Percentiles rank a stretch among this genome's conserved stretches.
These are phyloP conservation scores for Oreochromis tanganicae DNA, from an alignment of 2,113 vertebrate genomes.

Conservation along the genomic window DNA sequence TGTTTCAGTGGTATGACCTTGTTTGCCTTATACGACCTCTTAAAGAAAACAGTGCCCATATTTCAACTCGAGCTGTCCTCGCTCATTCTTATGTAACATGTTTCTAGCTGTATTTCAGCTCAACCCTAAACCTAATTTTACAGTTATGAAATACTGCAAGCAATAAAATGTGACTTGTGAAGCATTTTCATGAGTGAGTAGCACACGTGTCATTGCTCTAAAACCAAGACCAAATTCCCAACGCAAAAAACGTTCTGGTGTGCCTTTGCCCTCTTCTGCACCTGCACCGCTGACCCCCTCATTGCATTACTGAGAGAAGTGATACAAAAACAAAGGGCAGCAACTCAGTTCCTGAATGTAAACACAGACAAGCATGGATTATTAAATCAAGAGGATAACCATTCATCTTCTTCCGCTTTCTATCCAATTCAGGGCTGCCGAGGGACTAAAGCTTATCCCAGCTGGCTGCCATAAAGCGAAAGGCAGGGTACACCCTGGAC, in stretches of 20 bases:
- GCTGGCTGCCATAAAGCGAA: neutral
- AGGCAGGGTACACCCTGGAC: neutral
- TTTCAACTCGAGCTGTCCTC: neutral
- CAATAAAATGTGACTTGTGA: neutral
- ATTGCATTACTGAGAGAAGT: neutral
- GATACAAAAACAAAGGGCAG: neutral
- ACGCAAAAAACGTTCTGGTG: neutral
- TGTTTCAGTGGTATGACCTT: neutral
- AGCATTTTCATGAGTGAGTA: neutral
- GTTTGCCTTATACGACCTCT: neutral
- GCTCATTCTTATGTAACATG: neutral
- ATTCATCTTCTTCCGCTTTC: neutral
- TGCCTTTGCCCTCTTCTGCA: neutral
- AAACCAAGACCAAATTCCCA: neutral
- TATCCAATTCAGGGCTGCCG: neutral
- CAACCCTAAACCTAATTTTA: neutral
- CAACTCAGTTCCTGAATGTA: neutral
- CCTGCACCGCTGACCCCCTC: neutral
- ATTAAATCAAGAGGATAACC: neutral
- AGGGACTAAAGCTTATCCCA: neutral
- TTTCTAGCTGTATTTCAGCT: neutral
- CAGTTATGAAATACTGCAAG: neutral
- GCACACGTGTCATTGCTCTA: neutral
- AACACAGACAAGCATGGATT: neutral
- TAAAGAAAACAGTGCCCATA: neutral